phyloP scores from a whole-genome alignment of 2,113 vertebrate genomes.

The Asarcornis scutulata region DNA sequence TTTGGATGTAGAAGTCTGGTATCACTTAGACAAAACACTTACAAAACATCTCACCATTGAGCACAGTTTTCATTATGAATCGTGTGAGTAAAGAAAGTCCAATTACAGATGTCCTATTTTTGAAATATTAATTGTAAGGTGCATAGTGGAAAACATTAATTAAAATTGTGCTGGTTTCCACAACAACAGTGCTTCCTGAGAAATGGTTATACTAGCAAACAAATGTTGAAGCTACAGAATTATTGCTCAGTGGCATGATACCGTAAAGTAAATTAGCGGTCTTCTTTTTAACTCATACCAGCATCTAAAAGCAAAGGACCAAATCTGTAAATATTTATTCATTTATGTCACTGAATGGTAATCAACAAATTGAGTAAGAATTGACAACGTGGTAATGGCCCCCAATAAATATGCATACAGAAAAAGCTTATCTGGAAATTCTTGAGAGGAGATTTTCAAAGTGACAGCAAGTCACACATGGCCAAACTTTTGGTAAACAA shows the following conservation, averaged over 20 bases:
- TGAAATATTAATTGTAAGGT: background rate
- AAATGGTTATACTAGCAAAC: background rate
- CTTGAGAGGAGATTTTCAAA: background rate
- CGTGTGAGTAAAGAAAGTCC: background rate
- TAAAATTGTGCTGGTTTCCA: background rate
- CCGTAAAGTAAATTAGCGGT: background rate
- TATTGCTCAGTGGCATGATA: background rate
- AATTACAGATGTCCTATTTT: background rate
- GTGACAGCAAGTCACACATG: background rate
- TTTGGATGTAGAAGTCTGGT: background rate
- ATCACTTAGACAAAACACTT: background rate
- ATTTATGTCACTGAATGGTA: background rate
- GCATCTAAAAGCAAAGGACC: background rate
- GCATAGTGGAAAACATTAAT: background rate
- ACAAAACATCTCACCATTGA: background rate
- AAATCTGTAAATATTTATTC: background rate
- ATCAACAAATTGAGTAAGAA: background rate
- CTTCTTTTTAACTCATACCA: background rate
- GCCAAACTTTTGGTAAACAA: slow-evolving; percentile 21
- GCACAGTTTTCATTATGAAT: background rate
- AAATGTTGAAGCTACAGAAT: background rate
- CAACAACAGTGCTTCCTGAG: background rate
- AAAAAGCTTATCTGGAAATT: background rate
- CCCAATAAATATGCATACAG: background rate
- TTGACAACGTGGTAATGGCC: background rate